Percentiles rank a stretch among this genome's conserved stretches.
phyloP scores from a whole-genome alignment of 2,797 vertebrate species.

The Leptodactylus fallax region DNA sequence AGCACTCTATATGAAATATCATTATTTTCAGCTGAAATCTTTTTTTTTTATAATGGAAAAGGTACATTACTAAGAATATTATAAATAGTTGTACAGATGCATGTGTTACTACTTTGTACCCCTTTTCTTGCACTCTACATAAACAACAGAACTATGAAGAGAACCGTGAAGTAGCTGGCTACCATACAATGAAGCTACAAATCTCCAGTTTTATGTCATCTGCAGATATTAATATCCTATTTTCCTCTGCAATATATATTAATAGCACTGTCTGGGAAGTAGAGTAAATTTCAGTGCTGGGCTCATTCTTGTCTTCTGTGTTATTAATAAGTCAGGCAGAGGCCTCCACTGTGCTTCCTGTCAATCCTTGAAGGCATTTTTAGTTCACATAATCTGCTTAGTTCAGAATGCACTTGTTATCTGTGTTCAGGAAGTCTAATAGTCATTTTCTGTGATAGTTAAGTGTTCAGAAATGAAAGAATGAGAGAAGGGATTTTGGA shows the following conservation, averaged over 20 bases:
- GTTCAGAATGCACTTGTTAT: slow-evolving; percentile 21
- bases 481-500: neutral
- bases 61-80: neutral
- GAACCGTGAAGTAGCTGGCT: slow-evolving; percentile 8
- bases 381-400: slow-evolving; percentile 1
- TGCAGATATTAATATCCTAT: slow-evolving; percentile 50
- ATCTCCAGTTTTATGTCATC: slow-evolving; percentile 10
- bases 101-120: neutral
- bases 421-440: neutral
- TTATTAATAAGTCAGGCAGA: slow-evolving; percentile 49
- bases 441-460: slow-evolving; percentile 28
- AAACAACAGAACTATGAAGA: neutral
- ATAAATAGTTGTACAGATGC: neutral
- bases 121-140: neutral
- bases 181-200: slow-evolving; percentile 16
- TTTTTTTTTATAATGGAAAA: neutral
- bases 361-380: slow-evolving; percentile 35
- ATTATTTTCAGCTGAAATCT: neutral
- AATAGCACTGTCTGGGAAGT: slow-evolving; percentile 40
- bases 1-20: slow-evolving; percentile 36
- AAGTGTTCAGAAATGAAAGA: neutral
- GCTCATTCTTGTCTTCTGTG: slow-evolving; percentile 36
- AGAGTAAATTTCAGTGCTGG: slow-evolving; percentile 35
- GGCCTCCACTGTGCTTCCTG: slow-evolving; percentile 41
- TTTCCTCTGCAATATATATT: slow-evolving; percentile 41